Evolutionary conservation across 2,888 invertebrate species (phyloP).

Genomic region (Cerceris ruficornis): DNA sequence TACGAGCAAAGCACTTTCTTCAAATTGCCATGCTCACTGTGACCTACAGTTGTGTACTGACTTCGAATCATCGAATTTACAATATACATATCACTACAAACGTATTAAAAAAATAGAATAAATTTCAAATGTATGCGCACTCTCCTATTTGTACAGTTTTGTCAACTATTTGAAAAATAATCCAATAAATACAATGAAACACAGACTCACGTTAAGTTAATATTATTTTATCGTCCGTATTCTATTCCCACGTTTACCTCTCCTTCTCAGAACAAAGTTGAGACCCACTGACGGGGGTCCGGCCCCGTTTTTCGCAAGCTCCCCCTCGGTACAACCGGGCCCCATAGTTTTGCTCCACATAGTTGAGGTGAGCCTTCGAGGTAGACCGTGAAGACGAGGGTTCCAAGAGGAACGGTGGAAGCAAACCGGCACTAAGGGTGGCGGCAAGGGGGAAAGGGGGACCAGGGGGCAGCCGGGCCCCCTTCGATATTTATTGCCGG

Average conservation of each 20-base stretch:
- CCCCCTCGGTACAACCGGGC: conserved; percentile 50
- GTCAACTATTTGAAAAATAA: no score
- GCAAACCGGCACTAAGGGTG: conserved; percentile 28
- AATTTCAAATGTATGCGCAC: no score
- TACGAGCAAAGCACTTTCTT: no score
- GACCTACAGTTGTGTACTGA: no score
- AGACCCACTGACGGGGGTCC: conserved; percentile 57
- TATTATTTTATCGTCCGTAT: background rate
- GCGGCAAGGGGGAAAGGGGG: conserved; percentile 19
- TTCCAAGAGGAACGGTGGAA: conserved; percentile 46
- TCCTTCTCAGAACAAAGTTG: conserved; percentile 29
- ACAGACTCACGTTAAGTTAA: no score
- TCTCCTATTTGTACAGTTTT: no score
- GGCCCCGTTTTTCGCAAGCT: conserved; percentile 63
- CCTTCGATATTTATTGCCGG: conserved; percentile 77
- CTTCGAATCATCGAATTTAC: no score
- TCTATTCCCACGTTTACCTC: conserved; percentile 61
- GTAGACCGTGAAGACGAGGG: conserved; percentile 63
- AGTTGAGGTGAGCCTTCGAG: conserved; percentile 62
- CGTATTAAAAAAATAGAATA: no score
- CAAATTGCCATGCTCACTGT: no score
- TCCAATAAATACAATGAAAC: no score
- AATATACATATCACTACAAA: no score
- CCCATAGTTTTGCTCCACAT: conserved; percentile 63
- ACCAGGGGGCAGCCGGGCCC: conserved; percentile 40